These are phyloP conservation scores for Linyphia triangularis DNA, from an alignment of 2,888 invertebrate species.

Conservation along the genomic window DNA sequence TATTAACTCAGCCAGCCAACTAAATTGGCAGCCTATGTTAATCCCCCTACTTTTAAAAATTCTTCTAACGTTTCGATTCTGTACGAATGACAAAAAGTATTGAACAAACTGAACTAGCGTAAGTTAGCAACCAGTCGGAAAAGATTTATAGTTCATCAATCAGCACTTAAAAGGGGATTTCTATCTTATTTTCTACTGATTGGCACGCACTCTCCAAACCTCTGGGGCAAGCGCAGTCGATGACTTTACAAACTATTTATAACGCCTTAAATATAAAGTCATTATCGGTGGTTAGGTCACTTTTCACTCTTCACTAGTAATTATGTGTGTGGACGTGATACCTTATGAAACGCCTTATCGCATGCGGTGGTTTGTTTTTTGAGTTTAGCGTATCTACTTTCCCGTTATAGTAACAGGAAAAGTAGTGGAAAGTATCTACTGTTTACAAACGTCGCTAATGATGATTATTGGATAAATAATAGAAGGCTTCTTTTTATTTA, in stretches of 20 bases:
- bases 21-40: too few species aligned
- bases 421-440: neutral
- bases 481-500: too few species aligned
- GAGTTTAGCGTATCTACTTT: slow-evolving; percentile 3
- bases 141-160: too few species aligned
- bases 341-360: slow-evolving; percentile 12
- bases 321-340: neutral
- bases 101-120: neutral
- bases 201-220: neutral
- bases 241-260: slow-evolving; percentile 36
- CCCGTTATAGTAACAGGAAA: slow-evolving; percentile 42
- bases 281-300: slow-evolving; percentile 1
- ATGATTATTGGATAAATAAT: neutral
- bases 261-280: neutral
- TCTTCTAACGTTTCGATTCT: too few species aligned
- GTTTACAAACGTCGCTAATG: neutral
- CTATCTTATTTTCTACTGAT: too few species aligned
- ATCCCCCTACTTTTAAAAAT: neutral
- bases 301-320: neutral
- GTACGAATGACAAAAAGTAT: too few species aligned
- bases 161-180: too few species aligned
- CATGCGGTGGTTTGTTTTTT: neutral
- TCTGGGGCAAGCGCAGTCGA: slow-evolving; percentile 36
- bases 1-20: too few species aligned
- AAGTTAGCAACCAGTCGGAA: too few species aligned